Evolutionary conservation across 2,797 vertebrate species (phyloP), one percentile per base, ranked within the genome.

Genomic region (Acropternis orthonyx): DNA sequence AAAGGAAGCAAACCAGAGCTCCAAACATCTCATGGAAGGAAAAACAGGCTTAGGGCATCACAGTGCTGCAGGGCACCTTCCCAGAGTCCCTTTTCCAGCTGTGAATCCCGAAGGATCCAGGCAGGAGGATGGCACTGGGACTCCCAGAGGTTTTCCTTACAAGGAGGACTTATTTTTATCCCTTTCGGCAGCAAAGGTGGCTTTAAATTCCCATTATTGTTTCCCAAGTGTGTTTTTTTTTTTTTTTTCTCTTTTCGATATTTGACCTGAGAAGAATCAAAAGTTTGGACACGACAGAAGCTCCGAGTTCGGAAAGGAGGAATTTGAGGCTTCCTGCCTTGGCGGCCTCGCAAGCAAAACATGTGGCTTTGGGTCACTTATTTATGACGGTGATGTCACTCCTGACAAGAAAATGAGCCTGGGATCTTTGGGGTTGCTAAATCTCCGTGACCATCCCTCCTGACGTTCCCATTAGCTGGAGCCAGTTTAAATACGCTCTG

Each of bases 241-340:
- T n/a, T 4, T 28, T 27, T 34, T 44, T 39, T 11, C 21, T 7
- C 39, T 55, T 66, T 41, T 63, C 66, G 52, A 27, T 87, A 46
- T 84, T 75, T 55, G 78, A 89, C 71, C 79, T 56, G 85, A 89
- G 24, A 59, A 52, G 62, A 75, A 85, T 88, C 75, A 75, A 58
- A 81, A 71, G 54, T 23, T 68, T 88, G 82, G 85, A 52, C n/a
- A 36, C 5, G 0, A 28, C 76, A 37, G 56, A 37, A 69, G 74
- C 78, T 91, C n/a, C 66, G 12, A 51, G 67, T 37, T 85, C 3
- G 4, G 84, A 71, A 77, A 58, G 58, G 74, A 89, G 85, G 72
- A 66, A 91, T 94, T 71, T 95, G 88, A 91, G 85, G 85, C 82
- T 94, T 93, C 91, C 72, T 76, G 58, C 55, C 77, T 87, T n/a